Conservation (phyloP, 2,888 invertebrate genomes). For the Cantharis flavilabris region DNA sequence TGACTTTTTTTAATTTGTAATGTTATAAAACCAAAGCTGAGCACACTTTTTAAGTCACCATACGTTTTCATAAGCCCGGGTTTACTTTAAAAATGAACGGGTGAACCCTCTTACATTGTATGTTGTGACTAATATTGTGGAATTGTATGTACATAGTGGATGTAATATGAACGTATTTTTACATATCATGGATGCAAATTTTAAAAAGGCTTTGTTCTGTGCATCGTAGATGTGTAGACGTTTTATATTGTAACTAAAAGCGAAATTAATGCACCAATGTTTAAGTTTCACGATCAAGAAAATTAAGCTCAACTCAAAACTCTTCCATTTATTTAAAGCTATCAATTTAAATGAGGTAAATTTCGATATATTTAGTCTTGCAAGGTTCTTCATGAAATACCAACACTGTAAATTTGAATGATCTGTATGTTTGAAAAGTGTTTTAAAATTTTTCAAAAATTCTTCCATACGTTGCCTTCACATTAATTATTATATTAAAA, state of each 20-base stretch:
- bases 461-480: background rate
- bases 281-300: background rate
- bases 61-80: background rate
- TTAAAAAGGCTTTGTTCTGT: slow-evolving; percentile 11
- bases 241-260: slow-evolving; percentile 8
- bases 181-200: slow-evolving; percentile 35
- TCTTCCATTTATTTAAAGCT: background rate
- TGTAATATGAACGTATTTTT: slow-evolving; percentile 36
- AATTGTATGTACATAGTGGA: slow-evolving; percentile 35
- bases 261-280: background rate
- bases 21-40: background rate
- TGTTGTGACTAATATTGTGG: background rate
- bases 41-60: background rate
- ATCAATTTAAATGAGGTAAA: background rate
- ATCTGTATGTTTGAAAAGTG: background rate
- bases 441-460: background rate
- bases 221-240: slow-evolving; percentile 9
- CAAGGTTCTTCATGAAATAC: background rate
- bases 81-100: background rate
- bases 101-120: background rate
- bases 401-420: background rate
- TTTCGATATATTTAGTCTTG: background rate
- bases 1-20: slow-evolving; percentile 14
- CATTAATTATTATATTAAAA: slow-evolving; percentile 16
- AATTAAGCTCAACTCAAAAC: background rate